Base-by-base conservation (phyloP, 2,888 invertebrate genomes). In the Amphimallon solstitiale region DNA sequence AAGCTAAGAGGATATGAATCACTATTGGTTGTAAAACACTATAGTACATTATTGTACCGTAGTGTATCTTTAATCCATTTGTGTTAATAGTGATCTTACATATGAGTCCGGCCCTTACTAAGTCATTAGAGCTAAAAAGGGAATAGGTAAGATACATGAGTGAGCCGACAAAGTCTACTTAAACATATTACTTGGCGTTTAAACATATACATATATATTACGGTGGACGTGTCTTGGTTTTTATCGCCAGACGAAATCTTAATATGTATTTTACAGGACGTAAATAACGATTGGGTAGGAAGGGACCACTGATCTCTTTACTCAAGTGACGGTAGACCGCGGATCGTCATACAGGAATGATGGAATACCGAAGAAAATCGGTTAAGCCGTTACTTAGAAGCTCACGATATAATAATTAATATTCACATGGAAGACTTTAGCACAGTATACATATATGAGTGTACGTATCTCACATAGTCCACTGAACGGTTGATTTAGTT, bases 121-220 rank as follows among this genome's bases (percentile, higher is more conserved):
- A 14, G 40, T 21, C 23, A 40, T 40, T 56, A 21, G 21, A 40
- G 23, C 40, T 12, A 19, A 56, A 40, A 56, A 40, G 40, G 56
- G 40, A 56, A 56, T 23, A 40, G 56, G 14, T 19, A 23, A 40
- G 40, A 40, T 56, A 56, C 23, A 23, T 40, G 40, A 9, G 12
- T 21, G 40, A 9, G 40, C 40, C 56, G 56, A 14, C 23, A 51
- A 51, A 38, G 40, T 12, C 56, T 40, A 40, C 56, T 56, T 56
- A 21, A 56, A 56, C 56, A 43, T 56, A 56, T 56, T 40, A 56
- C 56, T 56, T 23, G 23, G 56, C 40, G 35, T 56, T 14, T 51
- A 14, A 34, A 34, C 34, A 17, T 9, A 12, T 34, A 40, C 40
- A 40, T 23, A 14, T 14, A 23, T n/a, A 52, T 37, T 37, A 37